Percentiles rank a stretch among this genome's conserved stretches.
Conservation (phyloP, 2,113 vertebrate genomes). For the Muntiacus reevesi region DNA sequence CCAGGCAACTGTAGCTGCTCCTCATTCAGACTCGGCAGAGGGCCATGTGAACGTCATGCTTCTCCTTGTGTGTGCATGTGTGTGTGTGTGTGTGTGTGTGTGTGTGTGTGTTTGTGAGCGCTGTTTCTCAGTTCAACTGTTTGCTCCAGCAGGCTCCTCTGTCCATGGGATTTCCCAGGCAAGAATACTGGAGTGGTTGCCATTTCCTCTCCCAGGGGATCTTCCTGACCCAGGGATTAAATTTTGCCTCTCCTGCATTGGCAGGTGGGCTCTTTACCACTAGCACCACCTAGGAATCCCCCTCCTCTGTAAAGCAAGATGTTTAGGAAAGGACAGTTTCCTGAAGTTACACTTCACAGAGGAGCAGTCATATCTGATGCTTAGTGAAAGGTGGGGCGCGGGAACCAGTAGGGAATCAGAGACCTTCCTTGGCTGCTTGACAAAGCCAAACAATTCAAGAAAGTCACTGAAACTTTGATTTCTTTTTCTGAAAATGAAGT, state of each 20-base stretch:
- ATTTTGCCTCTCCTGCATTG: background rate
- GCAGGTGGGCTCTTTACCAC: background rate
- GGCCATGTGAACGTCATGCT: background rate
- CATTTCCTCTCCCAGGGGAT: background rate
- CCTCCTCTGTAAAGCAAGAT: background rate
- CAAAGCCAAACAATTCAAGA: background rate
- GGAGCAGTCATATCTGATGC: background rate
- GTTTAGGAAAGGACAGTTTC: background rate
- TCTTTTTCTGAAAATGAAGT: background rate
- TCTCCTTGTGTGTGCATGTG: background rate
- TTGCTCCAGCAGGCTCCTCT: background rate
- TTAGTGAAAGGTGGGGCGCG: background rate
- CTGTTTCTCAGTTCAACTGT: background rate
- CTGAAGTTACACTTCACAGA: background rate
- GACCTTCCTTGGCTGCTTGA: background rate
- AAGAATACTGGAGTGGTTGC: background rate
- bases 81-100: background rate
- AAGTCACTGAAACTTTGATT: background rate
- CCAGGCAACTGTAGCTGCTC: background rate
- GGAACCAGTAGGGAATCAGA: background rate
- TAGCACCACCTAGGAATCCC: background rate
- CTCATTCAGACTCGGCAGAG: background rate
- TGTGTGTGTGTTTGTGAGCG: fast-evolving
- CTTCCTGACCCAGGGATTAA: background rate
- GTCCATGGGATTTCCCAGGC: background rate